Evolutionary conservation across 1,140 invertebrate genomes (phyloP), one percentile per base, ranked within the genome.

Genomic region (Meloidogyne floridensis): DNA sequence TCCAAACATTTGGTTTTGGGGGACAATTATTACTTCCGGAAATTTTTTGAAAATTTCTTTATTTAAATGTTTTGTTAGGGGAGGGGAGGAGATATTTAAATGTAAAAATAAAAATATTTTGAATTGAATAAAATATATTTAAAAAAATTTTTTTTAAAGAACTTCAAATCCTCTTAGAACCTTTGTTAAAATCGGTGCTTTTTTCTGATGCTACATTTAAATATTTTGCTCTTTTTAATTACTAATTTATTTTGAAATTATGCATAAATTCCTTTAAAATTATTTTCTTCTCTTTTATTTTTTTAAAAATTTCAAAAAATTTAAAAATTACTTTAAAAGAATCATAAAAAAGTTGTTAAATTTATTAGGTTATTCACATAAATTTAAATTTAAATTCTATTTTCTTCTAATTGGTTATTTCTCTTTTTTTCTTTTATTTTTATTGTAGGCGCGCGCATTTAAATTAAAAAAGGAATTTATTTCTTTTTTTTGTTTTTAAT

Each of bases 351-450:
- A 71, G 32, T 71, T 71, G 69, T 11, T 11, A n/a, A 6, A n/a
- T 51, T 73, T 73, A 73, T 73, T 43, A 20, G 72, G 10, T 73
- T 73, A 73, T 73, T 59, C 56, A 59, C 11, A 59, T 59, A 59
- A 59, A 59, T 47, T 18, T 32, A 73, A 43, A 11, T n/a, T 73
- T 73, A 6, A 15, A 18, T 73, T 32, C 6, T 42, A 32, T 73
- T 73, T 13, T 15, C 3, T 15, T 53, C 7, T 73, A 73, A 47
- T 47, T 73, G 42, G 51, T 73, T 73, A 15, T 20, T 51, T 69
- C 65, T 69, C 65, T 69, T 15, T 69, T 69, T 32, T 32, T 32
- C 32, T 32, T 32, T 73, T 73, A 5, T 73, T 53, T 47, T 73
- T 42, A 6, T 15, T 18, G 13, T 42, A 10, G 43, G 7, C 71